Evolutionary conservation across 1,140 invertebrate species (phyloP), one percentile per base, ranked within the genome.

Genomic region (Bombus breviceps): DNA sequence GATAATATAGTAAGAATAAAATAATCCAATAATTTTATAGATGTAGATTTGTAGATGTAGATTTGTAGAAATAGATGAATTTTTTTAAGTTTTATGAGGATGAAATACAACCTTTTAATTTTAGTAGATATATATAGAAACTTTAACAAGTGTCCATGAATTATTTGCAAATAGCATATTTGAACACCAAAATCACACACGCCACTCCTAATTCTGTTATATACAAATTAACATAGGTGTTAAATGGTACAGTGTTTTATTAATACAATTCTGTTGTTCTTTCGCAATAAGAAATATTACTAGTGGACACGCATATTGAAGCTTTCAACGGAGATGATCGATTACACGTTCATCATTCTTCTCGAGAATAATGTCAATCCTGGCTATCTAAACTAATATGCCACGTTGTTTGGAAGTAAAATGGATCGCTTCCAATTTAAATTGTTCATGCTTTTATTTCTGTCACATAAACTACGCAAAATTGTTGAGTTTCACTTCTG

Each of bases 331-430:
- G 32, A 32, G 59, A 73, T 88, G 88, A 89, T 89, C 41, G 71
- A 89, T 87, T 57, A 86, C 34, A 53, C 53, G 68, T 89, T 86
- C 78, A 80, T 88, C 75, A 66, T 81, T 86, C 78, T 75, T 82
- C 53, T 87, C 41, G 75, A 62, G 41, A 84, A 68, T 82, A 75
- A 76, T 75, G 81, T 86, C 87, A 75, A 86, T 37, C 64, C 59
- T 37, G 68, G 25, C 66, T 76, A 79, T 57, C 78, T 78, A 75
- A 75, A 79, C 68, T 79, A 85, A 73, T 85, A 82, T 37, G 41
- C 28, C 53, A 2, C 57, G 62, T 72, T 84, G 53, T 79, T 84
- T 72, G 76, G 25, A 32, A 64, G 64, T 47, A 82, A 89, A 89
- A 88, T 79, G 47, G 79, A 89, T 89, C 68, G 79, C 13, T 71